Percentiles rank a stretch among this genome's conserved stretches.
These are phyloP conservation scores for Encarsia formosa DNA, from an alignment of 2,888 invertebrate genomes.

Conservation along the genomic window DNA sequence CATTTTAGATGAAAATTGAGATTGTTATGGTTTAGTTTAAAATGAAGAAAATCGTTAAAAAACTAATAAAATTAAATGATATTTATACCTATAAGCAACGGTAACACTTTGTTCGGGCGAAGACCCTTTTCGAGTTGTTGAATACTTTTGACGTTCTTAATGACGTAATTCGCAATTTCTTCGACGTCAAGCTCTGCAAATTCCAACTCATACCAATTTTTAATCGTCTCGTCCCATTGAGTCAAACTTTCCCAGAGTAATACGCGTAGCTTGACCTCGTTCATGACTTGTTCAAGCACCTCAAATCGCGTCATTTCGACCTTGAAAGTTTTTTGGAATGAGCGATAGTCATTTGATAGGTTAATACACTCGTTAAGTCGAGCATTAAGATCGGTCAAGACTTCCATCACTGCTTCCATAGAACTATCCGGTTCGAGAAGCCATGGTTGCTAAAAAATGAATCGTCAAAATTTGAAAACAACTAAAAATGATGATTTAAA, in stretches of 20 bases:
- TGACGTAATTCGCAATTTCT: slow-evolving; percentile 64
- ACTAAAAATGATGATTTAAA: not conserved
- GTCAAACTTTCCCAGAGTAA: slow-evolving; percentile 75
- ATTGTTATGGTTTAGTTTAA: not conserved
- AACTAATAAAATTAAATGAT: not conserved
- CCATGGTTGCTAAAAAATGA: slow-evolving; percentile 63
- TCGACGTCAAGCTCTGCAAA: slow-evolving; percentile 69
- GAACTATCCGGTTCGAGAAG: slow-evolving; percentile 70
- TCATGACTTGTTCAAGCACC: slow-evolving; percentile 72
- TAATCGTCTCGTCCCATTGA: slow-evolving; percentile 67
- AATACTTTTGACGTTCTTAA: slow-evolving; percentile 67
- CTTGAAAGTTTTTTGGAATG: slow-evolving; percentile 81
- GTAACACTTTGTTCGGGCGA: slow-evolving; percentile 75
- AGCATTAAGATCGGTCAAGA: slow-evolving; percentile 62
- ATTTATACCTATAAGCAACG: slow-evolving; percentile 36
- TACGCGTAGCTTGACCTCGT: slow-evolving; percentile 74
- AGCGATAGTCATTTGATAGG: slow-evolving; percentile 70
- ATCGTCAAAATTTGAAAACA: not conserved
- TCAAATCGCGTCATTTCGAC: slow-evolving; percentile 81
- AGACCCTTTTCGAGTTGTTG: slow-evolving; percentile 79
- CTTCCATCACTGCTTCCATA: slow-evolving; percentile 61
- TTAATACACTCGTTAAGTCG: slow-evolving; percentile 63
- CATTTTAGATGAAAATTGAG: not conserved
- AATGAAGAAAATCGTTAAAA: not conserved
- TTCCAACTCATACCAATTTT: slow-evolving; percentile 63